Evolutionary conservation across 2,113 vertebrate species (phyloP).

Genomic region (Centropristis striata): DNA sequence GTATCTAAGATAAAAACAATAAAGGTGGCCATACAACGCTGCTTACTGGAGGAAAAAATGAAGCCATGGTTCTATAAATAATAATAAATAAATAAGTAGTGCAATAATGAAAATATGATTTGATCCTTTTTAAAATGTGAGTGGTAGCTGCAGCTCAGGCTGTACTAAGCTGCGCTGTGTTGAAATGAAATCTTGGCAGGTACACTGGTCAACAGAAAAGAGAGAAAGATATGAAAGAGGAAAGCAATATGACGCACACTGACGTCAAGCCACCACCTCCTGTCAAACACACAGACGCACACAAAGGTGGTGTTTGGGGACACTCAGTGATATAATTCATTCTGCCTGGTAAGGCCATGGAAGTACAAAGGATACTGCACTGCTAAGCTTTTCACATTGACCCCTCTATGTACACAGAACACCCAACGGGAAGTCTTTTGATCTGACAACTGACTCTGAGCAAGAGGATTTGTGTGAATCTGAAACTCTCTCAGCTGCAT

Average conservation of each 20-base stretch:
- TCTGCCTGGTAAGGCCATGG: conserved; percentile 29
- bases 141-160: conserved; percentile 25
- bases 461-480: conserved; percentile 30
- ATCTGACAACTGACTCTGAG: conserved; percentile 28
- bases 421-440: conserved; percentile 37
- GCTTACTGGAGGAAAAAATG: conserved; percentile 12
- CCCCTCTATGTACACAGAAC: conserved; percentile 33
- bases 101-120: conserved; percentile 43
- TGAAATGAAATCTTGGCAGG: conserved; percentile 73
- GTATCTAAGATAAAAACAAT: background rate
- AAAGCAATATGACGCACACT: conserved; percentile 67
- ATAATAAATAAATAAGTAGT: conserved; percentile 10
- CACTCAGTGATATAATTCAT: conserved; percentile 39
- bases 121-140: conserved; percentile 7
- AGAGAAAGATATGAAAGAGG: conserved; percentile 42
- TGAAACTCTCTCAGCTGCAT: background rate
- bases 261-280: conserved; percentile 71
- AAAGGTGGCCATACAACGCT: background rate
- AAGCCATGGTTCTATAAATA: conserved; percentile 53
- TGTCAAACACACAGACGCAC: conserved; percentile 21
- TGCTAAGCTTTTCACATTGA: conserved; percentile 45
- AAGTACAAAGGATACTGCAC: conserved; percentile 63
- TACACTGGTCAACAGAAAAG: conserved; percentile 37
- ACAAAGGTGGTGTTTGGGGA: conserved; percentile 46
- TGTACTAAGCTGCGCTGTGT: conserved; percentile 29